Evolutionary conservation across 92 coral and sea anemone genomes (phyloP).

Genomic region (Parazoanthus darwini): DNA sequence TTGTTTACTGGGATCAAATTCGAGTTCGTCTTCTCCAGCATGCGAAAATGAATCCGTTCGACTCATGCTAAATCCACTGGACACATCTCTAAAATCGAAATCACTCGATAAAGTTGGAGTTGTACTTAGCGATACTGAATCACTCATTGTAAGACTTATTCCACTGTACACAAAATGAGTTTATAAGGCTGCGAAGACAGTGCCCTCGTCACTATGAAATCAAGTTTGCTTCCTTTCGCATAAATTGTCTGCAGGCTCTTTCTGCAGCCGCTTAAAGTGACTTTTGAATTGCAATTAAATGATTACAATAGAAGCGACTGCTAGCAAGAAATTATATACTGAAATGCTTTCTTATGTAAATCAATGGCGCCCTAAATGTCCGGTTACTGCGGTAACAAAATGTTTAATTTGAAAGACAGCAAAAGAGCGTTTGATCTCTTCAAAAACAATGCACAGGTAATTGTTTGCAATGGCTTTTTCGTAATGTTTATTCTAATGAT

Average conservation of each 20-base stretch:
- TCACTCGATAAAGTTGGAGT: constrained; percentile 32
- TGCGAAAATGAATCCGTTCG: constrained; percentile 15
- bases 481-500: background rate
- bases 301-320: background rate
- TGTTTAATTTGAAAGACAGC: background rate
- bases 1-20: background rate
- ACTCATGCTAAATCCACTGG: constrained; percentile 19
- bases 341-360: background rate
- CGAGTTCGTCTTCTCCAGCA: constrained; percentile 23
- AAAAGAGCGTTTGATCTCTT: background rate
- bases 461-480: background rate
- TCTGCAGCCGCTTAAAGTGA: background rate
- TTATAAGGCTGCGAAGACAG: no score
- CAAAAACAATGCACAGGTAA: background rate
- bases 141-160: constrained; percentile 1
- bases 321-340: background rate
- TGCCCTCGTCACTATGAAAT: no score
- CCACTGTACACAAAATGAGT: no score
- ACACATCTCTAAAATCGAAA: constrained; percentile 25
- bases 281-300: background rate
- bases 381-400: background rate
- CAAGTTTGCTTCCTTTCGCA: background rate
- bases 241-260: background rate
- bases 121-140: constrained; percentile 20
- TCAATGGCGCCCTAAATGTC: background rate